These are phyloP conservation scores for Clarias fuscus DNA, from an alignment of 2,797 vertebrate genomes.

Conservation along the genomic window DNA sequence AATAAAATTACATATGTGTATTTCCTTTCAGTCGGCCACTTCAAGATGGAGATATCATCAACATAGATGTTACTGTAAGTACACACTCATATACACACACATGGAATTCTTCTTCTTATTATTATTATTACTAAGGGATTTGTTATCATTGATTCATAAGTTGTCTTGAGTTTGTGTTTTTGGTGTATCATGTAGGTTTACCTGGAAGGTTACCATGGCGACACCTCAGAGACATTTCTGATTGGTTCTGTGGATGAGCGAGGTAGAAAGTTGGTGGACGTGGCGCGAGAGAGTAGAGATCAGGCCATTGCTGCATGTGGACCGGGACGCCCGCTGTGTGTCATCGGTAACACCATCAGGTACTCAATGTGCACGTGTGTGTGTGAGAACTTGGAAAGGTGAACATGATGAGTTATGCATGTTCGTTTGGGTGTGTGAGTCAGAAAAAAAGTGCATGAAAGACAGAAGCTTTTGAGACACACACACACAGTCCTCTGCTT, in stretches of 20 bases:
- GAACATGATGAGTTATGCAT: background rate
- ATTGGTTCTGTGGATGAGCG: constrained; percentile 88
- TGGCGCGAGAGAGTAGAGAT: constrained; percentile 89
- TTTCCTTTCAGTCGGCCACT: constrained; percentile 87
- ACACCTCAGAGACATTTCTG: constrained; percentile 96
- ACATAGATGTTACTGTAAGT: constrained; percentile 97
- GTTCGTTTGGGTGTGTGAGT: background rate
- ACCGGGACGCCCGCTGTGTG: constrained; percentile 86
- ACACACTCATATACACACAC: constrained; percentile 27
- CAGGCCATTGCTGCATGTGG: constrained; percentile 89
- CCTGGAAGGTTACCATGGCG: constrained; percentile 95
- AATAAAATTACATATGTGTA: too few relatives aligned
- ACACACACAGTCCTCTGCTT: constrained; percentile 8
- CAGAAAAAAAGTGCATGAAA: background rate
- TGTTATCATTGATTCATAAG: background rate
- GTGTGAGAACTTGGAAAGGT: background rate
- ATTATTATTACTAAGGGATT: background rate
- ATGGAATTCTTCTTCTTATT: background rate
- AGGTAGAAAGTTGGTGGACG: constrained; percentile 88
- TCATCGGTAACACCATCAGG: constrained; percentile 99
- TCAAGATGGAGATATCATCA: constrained; percentile 96
- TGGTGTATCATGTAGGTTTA: constrained; percentile 79
- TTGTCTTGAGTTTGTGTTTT: background rate
- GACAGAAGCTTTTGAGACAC: background rate
- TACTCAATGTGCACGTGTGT: constrained; percentile 58